Evolutionary conservation across 2,888 invertebrate species (phyloP), one percentile per base, ranked within the genome.

Genomic region (Neocrepidodera transversa): DNA sequence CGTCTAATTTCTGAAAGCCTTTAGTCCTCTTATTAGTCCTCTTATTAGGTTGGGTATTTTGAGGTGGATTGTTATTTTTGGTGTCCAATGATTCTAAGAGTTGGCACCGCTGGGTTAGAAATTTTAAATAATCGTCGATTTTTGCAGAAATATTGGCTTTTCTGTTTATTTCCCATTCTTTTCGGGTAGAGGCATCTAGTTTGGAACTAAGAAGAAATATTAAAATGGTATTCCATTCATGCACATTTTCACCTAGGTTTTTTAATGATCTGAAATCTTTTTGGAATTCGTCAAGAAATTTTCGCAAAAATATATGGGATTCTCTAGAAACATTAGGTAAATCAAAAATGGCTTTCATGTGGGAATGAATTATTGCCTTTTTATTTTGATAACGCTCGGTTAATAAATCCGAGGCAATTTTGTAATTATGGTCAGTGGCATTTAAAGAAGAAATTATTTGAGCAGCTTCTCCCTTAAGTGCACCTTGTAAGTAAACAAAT

Each of bases 311-410:
- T 2, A 32, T 18, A 20, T 54, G 50, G 1, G 66, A 63, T 53
- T 68, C 67, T 18, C 50, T 60, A 8, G 11, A 43, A 7, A 68
- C 26, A 10, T 11, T 1, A 40, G 58, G 38, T 17, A 62, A 17
- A 11, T 63, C 35, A 50, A 68, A 68, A 35, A 68, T 28, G 3
- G 56, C 58, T 16, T 59, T 60, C 6, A 68, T 50, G 52, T 66
- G 68, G 10, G 51, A 64, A 23, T 67, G 53, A 6, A 64, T 57
- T 40, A 67, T 42, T 3, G 67, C n/a, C 23, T 38, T 50, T 26
- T 53, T 64, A 17, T 67, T 64, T 35, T 65, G 57, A 42, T 59
- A 69, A 26, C 68, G 20, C 16, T 65, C 65, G 4, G 20, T 16
- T 14, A 69, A 50, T 2, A 58, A 10, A 28, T 60, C 14, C 63